Evolutionary conservation across 2,113 vertebrate species (phyloP).

Genomic region (Opisthocomus hoazin): DNA sequence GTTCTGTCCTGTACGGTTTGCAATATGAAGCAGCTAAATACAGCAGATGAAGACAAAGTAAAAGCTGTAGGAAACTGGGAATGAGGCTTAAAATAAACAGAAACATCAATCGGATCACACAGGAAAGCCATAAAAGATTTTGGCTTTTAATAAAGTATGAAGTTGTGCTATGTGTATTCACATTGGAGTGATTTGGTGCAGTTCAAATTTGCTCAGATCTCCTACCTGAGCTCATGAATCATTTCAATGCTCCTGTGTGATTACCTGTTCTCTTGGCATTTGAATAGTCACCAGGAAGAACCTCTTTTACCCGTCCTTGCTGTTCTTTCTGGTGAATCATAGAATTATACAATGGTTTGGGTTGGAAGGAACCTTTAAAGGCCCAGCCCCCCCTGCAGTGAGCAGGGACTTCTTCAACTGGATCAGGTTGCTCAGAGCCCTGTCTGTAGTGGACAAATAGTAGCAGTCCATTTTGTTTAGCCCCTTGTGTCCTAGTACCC

Average conservation of each 20-base stretch:
- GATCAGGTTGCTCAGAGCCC: too few species aligned
- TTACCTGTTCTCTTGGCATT: background rate
- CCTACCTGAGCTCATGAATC: background rate
- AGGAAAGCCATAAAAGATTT: background rate
- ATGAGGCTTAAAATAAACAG: slow-evolving; percentile 6
- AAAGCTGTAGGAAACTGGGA: background rate
- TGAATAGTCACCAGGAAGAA: background rate
- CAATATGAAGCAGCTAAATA: background rate
- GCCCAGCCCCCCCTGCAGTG: too few species aligned
- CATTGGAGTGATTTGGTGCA: background rate
- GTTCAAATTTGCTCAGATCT: background rate
- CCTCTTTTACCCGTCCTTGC: background rate
- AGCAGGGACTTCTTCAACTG: too few species aligned
- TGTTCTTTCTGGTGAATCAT: background rate
- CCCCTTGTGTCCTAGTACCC: background rate
- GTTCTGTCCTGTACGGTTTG: background rate
- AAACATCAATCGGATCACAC: background rate
- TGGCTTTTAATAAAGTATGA: slow-evolving; percentile 1
- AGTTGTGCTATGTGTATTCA: background rate
- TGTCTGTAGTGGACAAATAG: background rate
- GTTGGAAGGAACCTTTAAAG: too few species aligned
- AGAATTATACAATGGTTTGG: too few species aligned
- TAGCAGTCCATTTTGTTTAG: background rate
- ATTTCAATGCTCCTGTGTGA: slow-evolving; percentile 6
- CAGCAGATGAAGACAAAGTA: background rate